phyloP scores from a whole-genome alignment of 2,113 vertebrate genomes.

The Elaphurus davidianus region DNA sequence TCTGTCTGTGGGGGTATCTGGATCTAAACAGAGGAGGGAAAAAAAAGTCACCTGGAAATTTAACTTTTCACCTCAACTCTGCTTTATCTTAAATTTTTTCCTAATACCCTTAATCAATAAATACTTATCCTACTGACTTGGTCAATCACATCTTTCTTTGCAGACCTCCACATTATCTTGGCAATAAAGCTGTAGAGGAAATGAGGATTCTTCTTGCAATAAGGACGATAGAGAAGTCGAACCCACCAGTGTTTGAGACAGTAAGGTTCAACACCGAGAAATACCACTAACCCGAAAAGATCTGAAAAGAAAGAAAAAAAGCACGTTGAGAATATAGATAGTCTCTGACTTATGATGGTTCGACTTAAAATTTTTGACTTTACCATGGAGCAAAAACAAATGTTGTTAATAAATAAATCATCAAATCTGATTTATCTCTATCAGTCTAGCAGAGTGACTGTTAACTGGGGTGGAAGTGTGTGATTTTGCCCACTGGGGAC shows the following conservation, averaged over 20 bases:
- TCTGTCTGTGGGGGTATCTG: constrained; percentile 97
- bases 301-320: constrained; percentile 80
- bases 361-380: background rate
- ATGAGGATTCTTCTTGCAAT: constrained; percentile 90
- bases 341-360: background rate
- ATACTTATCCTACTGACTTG: constrained; percentile 85
- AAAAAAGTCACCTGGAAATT: background rate
- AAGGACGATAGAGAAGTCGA: constrained; percentile 95
- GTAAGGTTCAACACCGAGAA: constrained; percentile 96
- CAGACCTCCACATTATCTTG: constrained; percentile 95
- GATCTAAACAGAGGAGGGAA: constrained; percentile 84
- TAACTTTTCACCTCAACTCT: background rate
- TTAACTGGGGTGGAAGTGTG: background rate
- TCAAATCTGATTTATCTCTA: background rate
- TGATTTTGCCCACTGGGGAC: background rate
- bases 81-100: background rate
- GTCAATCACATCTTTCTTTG: constrained; percentile 98
- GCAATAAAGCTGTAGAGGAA: constrained; percentile 91
- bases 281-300: constrained; percentile 95
- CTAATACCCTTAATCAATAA: background rate
- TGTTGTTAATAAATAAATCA: constrained; percentile 5
- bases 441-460: background rate
- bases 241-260: constrained; percentile 99
- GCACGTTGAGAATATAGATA: background rate
- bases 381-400: background rate